Evolutionary conservation across 2,888 invertebrate species (phyloP), one percentile per base, ranked within the genome.

Genomic region (Tenthredo notha): DNA sequence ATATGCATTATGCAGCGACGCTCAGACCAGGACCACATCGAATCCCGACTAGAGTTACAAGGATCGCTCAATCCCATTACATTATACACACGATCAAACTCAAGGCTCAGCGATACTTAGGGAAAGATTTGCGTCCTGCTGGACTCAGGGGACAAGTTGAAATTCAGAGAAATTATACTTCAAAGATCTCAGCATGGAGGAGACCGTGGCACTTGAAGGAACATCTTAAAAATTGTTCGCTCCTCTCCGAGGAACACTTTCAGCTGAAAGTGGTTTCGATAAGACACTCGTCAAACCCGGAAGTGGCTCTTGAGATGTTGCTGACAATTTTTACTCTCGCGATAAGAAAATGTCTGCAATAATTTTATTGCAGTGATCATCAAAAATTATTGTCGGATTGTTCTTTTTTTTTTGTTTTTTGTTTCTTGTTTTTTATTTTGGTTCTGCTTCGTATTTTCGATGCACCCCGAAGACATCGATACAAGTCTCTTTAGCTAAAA

Each of bases 191-290:
- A 2, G 43, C 43, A 6, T 75, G 15, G 43, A 75, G 21, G 47
- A n/a, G 25, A 47, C 43, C n/a, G 7, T n/a, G 7, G 25, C 47
- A 75, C 47, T 75, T 43, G 47, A 75, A 43, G 10, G 1, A 47
- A 47, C 43, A 75, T 75, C 43, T 75, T 75, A 47, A 75, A 75
- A 70, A 47, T 75, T 43, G 43, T 75, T 43, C 47, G 29, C 47
- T 67, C 21, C n/a, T 33, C 50, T 67, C 43, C 29, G 47, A 47
- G 47, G n/a, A 47, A 84, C 83, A 67, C 83, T 83, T 83, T 67
- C 29, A 40, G 84, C 33, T 29, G 33, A 54, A 84, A 84, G 84
- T 84, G 84, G 84, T 61, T 61, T 74, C 84, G 84, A 84, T 84
- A 84, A 84, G 84, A 84, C 37, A 43, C 84, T 84, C 74, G 25